phyloP scores from a whole-genome alignment of 2,888 invertebrate species.

The Lasioglossum oenotherae region DNA sequence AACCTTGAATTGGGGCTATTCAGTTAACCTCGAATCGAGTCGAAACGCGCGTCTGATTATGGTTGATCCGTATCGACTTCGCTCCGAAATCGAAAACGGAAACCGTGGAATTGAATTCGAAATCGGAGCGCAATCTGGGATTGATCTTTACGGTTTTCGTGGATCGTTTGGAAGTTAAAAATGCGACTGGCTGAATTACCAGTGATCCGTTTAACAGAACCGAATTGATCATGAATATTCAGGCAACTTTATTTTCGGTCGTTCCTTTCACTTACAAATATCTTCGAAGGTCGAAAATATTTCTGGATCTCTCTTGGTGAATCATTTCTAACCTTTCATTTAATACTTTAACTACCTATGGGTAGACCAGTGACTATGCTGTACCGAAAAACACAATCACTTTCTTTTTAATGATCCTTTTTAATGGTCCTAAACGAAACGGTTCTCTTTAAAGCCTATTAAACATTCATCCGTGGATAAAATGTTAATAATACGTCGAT shows the following conservation, averaged over 20 bases:
- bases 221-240: constrained; percentile 6
- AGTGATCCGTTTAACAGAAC: neutral
- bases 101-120: neutral
- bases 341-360: neutral
- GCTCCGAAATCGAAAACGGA: neutral
- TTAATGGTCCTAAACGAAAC: neutral
- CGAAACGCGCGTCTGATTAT: neutral
- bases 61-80: neutral
- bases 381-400: neutral
- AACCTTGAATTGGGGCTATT: constrained; percentile 2
- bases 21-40: neutral
- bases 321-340: neutral
- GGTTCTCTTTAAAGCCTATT: neutral
- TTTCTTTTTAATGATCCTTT: neutral
- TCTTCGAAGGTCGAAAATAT: neutral
- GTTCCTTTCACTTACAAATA: constrained; percentile 1
- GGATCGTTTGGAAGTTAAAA: neutral
- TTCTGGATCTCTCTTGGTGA: neutral
- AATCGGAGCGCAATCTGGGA: neutral
- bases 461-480: neutral
- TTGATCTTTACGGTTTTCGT: neutral
- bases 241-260: neutral
- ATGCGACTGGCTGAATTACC: neutral
- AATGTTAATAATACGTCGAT: neutral
- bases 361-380: too few species aligned